These are phyloP conservation scores for Drosophila eohydei DNA, from an alignment of 2,888 invertebrate species.

Conservation along the genomic window DNA sequence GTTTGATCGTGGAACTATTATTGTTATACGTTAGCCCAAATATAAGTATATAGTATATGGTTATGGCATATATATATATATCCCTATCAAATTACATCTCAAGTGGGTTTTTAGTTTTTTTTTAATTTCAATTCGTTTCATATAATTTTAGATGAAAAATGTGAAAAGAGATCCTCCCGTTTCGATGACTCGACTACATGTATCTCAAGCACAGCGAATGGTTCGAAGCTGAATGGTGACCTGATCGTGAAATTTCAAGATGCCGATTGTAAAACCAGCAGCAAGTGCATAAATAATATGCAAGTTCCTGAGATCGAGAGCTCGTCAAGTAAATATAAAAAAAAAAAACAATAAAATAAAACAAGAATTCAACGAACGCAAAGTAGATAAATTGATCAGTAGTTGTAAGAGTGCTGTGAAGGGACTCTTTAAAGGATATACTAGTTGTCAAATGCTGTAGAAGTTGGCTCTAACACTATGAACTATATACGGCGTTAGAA, in stretches of 20 bases:
- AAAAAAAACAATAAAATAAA: background rate
- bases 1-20: background rate
- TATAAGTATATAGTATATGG: too few species aligned
- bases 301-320: conserved; percentile 32
- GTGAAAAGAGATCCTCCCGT: conserved; percentile 20
- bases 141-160: conserved; percentile 41
- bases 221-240: conserved; percentile 25
- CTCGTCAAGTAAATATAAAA: conserved; percentile 44
- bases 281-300: conserved; percentile 37
- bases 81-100: background rate
- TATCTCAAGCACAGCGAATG: conserved; percentile 7
- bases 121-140: background rate
- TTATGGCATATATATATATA: background rate
- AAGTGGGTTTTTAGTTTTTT: background rate
- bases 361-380: background rate
- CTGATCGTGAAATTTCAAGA: conserved; percentile 26
- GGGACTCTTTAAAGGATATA: background rate
- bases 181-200: conserved; percentile 17
- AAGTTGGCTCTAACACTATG: too few species aligned
- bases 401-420: background rate
- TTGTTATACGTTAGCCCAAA: too few species aligned
- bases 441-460: too few species aligned
- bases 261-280: conserved; percentile 24
- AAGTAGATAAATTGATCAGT: background rate
- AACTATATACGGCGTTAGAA: too few species aligned